Conservation (phyloP, 2,888 invertebrate species). For the Cheilosia soror region DNA sequence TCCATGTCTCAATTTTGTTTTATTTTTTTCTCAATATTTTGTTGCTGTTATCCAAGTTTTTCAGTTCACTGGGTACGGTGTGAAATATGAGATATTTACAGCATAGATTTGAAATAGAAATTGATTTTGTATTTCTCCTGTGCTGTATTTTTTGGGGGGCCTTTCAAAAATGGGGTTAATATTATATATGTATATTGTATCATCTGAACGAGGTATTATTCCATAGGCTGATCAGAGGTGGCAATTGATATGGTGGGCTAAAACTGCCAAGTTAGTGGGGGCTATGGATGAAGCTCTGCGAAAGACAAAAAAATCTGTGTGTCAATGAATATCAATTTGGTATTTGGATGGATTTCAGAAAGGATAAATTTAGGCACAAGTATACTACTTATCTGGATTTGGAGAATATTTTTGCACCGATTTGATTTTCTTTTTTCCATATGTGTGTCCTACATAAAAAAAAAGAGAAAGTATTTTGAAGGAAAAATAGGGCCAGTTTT, state of each 20-base stretch:
- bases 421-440: background rate
- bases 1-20: constrained; percentile 47
- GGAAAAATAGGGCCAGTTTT: too few relatives aligned
- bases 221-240: constrained; percentile 45
- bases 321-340: constrained; percentile 69
- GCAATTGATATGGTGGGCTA: constrained; percentile 29
- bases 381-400: constrained; percentile 26
- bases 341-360: constrained; percentile 51
- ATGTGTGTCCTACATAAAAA: background rate
- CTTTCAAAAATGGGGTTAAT: constrained; percentile 57
- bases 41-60: constrained; percentile 63
- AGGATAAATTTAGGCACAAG: constrained; percentile 25
- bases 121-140: constrained; percentile 47
- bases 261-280: constrained; percentile 43
- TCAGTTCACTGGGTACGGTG: constrained; percentile 60
- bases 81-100: constrained; percentile 63
- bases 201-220: constrained; percentile 20
- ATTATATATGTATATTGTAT: constrained; percentile 27
- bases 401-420: background rate
- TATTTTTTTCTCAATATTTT: constrained; percentile 8
- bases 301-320: constrained; percentile 62
- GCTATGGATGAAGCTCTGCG: constrained; percentile 14
- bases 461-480: too few relatives aligned
- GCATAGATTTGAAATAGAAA: constrained; percentile 63
- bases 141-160: constrained; percentile 1